Base-by-base conservation (phyloP, 2,797 vertebrate species). In the Gouania willdenowi region DNA sequence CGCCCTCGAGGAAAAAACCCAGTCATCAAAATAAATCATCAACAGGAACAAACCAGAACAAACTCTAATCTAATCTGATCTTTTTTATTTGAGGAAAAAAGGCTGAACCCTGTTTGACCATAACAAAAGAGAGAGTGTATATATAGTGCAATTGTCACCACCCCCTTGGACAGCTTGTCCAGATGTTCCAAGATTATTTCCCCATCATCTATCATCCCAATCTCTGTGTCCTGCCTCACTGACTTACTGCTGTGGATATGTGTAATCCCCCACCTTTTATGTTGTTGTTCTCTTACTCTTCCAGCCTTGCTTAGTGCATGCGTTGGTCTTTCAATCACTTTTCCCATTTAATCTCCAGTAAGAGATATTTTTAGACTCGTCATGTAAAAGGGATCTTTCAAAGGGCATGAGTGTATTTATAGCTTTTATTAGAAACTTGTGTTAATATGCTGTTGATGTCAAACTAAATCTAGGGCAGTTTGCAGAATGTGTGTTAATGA, bases 131-230 rank as follows among this genome's bases (percentile, higher is more conserved):
- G 31, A 8, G n/a, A 11, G 31, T 37, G 35, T 23, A 26, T 38
- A 11, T 26, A 20, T 55, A 26, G 8, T 16, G 34, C 4, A 3
- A 48, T 50, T 42, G 29, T 43, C 26, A 26, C 40, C 30, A 34
- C 41, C 28, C n/a, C 38, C 43, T 46, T 22, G 35, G 44, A 27
- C 22, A 18, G 26, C 27, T 19, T 3, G 39, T 69, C 79, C 82
- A 84, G 81, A 85, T 86, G 77, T 74, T 71, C 27, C 30, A 65
- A 63, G 69, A 79, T 83, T 75, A 75, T 69, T 48, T 51, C 36
- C 46, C 56, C 15, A 16, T 41, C 51, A 63, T 65, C 56, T 62
- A 40, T 74, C 70, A 65, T 61, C 37, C 58, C 34, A 43, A 11
- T 16, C 47, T 44, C 61, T 54, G 51, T 72, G 49, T 53, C 67